Conservation (phyloP, 53 echinoderm and acorn worm genomes). For the Zoroaster sp. region DNA sequence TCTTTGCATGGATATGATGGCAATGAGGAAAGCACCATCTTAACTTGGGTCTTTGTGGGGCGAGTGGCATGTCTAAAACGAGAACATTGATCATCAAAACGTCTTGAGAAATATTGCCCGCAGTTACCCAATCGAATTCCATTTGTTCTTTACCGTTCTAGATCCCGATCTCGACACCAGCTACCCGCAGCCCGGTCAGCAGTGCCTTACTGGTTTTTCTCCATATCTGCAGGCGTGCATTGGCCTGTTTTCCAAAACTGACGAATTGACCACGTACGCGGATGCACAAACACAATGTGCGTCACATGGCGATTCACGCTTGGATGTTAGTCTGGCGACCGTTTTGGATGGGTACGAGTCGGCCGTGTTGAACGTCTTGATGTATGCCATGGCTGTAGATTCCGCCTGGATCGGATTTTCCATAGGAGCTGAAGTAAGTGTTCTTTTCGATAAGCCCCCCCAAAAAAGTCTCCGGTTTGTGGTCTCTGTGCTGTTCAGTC, state of each 20-base stretch:
- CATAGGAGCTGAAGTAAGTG: not conserved
- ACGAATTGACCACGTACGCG: not conserved
- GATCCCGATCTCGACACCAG: not conserved
- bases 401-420: conserved; percentile 33
- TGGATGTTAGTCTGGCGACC: not conserved
- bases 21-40: too few relatives aligned
- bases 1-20: too few relatives aligned
- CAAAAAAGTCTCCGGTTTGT: too few relatives aligned
- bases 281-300: not conserved
- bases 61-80: too few relatives aligned
- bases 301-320: not conserved
- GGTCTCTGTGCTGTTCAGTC: too few relatives aligned
- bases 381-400: not conserved
- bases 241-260: not conserved
- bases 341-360: conserved; percentile 7
- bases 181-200: not conserved
- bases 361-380: not conserved
- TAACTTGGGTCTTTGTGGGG: too few relatives aligned
- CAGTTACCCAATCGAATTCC: too few relatives aligned
- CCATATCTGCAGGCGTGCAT: not conserved
- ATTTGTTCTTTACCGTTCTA: not conserved
- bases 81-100: too few relatives aligned
- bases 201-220: not conserved
- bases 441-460: too few relatives aligned
- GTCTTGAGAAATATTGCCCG: too few relatives aligned